Evolutionary conservation across 1,140 invertebrate species (phyloP), one percentile per base, ranked within the genome.

Genomic region (Idris sp.): DNA sequence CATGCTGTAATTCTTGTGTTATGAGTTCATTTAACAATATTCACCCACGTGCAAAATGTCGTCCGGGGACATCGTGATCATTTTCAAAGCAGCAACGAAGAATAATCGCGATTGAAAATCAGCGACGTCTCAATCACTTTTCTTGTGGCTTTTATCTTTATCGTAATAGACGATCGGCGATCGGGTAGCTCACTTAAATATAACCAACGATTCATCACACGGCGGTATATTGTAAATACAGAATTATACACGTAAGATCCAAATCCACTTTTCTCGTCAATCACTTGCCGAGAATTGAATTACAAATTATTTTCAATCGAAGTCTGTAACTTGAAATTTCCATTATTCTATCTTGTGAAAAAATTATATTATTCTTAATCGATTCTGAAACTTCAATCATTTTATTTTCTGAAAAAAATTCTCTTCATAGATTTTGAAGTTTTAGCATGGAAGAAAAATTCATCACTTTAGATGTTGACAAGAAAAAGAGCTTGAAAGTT

Each of bases 161-260:
- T 69, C 41, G 61, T 26, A 43, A 65, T 53, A 38, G 38, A 2
- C 41, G 69, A 76, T 81, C 51, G 71, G 38, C 59, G 56, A 56
- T 65, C 43, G 48, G 25, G 62, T 14, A 28, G 49, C 54, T 33
- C 13, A 58, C 30, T 79, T 77, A 46, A n/a, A n/a, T 74, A 46
- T 49, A 80, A 81, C 44, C 8, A 58, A 18, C 76, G 62, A 83
- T 83, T 82, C 65, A 81, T 81, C 76, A 73, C 48, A 38, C 77
- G 67, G 56, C 49, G 48, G 18, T 41, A 53, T 25, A 75, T 81
- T 76, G 65, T 73, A 69, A 73, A 72, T n/a, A n/a, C 36, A 49
- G 10, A 14, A 38, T 40, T 9, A 6, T n/a, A n/a, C 19, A 4
- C 9, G 15, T 49, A 26, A 58, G 53, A 33, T 53, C 14, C 36